Evolutionary conservation across 2,888 invertebrate genomes (phyloP).

Genomic region (Macaria liturata): DNA sequence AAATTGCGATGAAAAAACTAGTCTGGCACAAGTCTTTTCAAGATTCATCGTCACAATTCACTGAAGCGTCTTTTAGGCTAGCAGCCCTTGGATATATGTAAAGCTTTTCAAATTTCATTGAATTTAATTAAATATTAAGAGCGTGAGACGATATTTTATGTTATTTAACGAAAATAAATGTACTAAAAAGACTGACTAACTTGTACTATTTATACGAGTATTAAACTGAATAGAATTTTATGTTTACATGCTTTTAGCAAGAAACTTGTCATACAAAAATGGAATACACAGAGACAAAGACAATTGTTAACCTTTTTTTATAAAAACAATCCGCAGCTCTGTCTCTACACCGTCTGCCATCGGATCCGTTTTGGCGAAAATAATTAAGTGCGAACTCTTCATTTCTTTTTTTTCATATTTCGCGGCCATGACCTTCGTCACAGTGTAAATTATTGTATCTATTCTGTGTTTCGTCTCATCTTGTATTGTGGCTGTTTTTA

Average conservation of each 20-base stretch:
- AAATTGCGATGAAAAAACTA: conserved; percentile 10
- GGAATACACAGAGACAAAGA: too few relatives aligned
- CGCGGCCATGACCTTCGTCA: conserved; percentile 17
- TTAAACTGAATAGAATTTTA: too few relatives aligned
- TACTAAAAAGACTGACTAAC: too few relatives aligned
- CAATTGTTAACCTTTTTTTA: too few relatives aligned
- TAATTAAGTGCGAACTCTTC: conserved; percentile 22
- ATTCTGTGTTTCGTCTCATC: conserved; percentile 15
- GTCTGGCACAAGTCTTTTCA: conserved; percentile 16
- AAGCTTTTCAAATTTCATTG: too few relatives aligned
- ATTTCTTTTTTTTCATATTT: conserved; percentile 18
- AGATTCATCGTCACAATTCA: conserved; percentile 24
- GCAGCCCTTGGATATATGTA: too few relatives aligned
- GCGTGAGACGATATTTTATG: too few relatives aligned
- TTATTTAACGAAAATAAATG: too few relatives aligned
- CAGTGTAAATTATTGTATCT: not conserved
- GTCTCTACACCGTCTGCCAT: conserved; percentile 7
- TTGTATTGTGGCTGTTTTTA: conserved; percentile 7
- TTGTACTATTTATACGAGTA: too few relatives aligned
- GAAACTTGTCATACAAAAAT: too few relatives aligned
- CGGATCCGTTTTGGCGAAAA: conserved; percentile 20
- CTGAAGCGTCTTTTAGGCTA: conserved; percentile 12
- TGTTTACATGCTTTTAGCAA: too few relatives aligned
- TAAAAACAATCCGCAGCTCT: conserved; percentile 1
- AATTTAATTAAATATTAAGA: too few relatives aligned